Percentiles rank a stretch among this genome's conserved stretches.
Conservation (phyloP, 1,140 invertebrate species). For the Phocides pigmalion region DNA sequence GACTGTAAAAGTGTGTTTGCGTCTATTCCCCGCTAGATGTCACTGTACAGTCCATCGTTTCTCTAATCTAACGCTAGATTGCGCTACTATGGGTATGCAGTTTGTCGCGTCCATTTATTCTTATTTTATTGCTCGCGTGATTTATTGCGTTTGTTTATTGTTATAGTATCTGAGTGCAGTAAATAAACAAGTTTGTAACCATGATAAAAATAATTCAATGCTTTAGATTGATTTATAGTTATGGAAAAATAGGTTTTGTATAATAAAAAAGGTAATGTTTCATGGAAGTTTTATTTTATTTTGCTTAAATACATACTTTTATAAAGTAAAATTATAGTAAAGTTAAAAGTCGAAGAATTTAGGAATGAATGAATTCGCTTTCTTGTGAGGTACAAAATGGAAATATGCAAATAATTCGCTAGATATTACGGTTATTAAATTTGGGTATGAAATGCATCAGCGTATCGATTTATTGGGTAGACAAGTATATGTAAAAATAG, state of each 20-base stretch:
- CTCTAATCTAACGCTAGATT: slow-evolving; percentile 19
- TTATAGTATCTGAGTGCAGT: slow-evolving; percentile 12
- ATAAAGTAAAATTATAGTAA: too few relatives aligned
- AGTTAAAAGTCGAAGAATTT: too few relatives aligned
- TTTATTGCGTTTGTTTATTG: slow-evolving; percentile 21
- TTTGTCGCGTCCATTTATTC: slow-evolving; percentile 24
- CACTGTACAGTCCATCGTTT: slow-evolving; percentile 40
- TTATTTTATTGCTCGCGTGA: slow-evolving; percentile 19
- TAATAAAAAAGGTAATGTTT: background rate
- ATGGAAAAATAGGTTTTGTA: background rate
- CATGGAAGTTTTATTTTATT: background rate
- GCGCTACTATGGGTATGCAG: slow-evolving; percentile 12
- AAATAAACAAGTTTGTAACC: slow-evolving; percentile 21
- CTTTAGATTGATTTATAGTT: background rate
- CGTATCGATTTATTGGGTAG: too few relatives aligned
- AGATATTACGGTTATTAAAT: too few relatives aligned
- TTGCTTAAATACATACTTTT: too few relatives aligned
- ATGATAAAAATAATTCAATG: slow-evolving; percentile 8
- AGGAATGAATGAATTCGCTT: too few relatives aligned
- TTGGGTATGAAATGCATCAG: too few relatives aligned
- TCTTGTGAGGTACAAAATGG: too few relatives aligned
- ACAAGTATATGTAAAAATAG: too few relatives aligned
- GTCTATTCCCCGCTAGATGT: slow-evolving; percentile 67
- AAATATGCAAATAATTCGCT: too few relatives aligned
- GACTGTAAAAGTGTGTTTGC: slow-evolving; percentile 8